A percentile compares a stretch with the other conserved stretches of the same genome.
These are phyloP conservation scores for Ommatoiulus sabulosus DNA, from an alignment of 2,888 invertebrate genomes.

Conservation along the genomic window DNA sequence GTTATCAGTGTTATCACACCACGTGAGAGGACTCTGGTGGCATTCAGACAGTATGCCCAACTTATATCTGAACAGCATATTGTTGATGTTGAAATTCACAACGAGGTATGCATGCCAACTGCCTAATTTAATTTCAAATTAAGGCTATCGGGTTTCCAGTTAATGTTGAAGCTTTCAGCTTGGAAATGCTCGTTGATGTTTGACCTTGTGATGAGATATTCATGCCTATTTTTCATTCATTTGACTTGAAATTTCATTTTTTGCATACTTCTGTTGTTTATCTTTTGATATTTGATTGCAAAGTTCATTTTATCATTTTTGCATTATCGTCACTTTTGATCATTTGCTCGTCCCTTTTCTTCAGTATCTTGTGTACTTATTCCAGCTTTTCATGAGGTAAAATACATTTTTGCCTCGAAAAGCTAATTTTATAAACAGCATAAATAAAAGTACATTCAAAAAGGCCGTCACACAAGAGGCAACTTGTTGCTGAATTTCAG, in stretches of 20 bases:
- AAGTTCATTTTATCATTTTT: conserved; percentile 22
- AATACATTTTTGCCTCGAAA: not conserved
- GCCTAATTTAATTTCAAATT: not conserved
- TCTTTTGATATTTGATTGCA: not conserved
- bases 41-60: conserved; percentile 46
- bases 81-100: conserved; percentile 50
- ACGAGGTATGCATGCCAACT: conserved; percentile 50
- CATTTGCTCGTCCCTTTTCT: not conserved
- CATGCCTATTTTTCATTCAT: not conserved
- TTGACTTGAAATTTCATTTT: not conserved
- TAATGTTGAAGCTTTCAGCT: not conserved
- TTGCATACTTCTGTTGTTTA: conserved; percentile 17
- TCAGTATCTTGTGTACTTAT: no score
- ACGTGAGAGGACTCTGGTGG: conserved; percentile 52
- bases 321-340: not conserved
- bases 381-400: not conserved
- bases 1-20: conserved; percentile 52
- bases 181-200: conserved; percentile 4
- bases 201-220: not conserved
- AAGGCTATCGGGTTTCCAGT: not conserved
- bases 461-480: no score
- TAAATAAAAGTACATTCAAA: no score
- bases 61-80: conserved; percentile 49
- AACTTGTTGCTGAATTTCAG: no score
- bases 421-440: no score